A percentile compares a stretch with the other conserved stretches of the same genome.
Conservation (phyloP, 2,888 invertebrate species). For the Heliconius cydno region DNA sequence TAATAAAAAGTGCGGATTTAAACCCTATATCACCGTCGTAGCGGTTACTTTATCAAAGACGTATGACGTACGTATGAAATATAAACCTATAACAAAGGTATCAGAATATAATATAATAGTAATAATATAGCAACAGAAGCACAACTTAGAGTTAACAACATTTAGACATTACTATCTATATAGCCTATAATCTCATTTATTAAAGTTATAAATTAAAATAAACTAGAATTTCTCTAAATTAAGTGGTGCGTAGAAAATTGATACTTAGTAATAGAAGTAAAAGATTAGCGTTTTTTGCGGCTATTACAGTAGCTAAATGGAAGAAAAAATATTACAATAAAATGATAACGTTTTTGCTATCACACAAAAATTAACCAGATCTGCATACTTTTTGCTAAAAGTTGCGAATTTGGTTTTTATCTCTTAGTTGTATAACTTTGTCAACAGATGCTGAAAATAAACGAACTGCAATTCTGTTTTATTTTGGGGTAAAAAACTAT, state of each 20-base stretch:
- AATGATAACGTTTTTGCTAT: conserved; percentile 4
- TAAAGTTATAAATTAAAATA: not conserved
- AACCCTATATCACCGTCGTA: not conserved
- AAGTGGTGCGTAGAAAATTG: conserved; percentile 14
- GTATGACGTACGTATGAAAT: not conserved
- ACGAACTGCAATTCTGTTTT: not conserved
- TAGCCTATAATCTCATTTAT: not conserved
- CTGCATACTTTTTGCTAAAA: not conserved
- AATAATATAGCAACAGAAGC: not conserved
- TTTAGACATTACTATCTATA: not conserved
- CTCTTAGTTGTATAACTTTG: conserved; percentile 2
- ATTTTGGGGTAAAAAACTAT: not conserved
- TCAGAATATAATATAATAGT: not conserved
- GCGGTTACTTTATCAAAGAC: not conserved
- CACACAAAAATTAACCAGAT: not conserved
- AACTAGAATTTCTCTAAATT: not conserved
- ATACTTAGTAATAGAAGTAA: not conserved
- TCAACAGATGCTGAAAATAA: not conserved
- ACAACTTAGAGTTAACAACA: not conserved
- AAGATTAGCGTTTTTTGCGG: conserved; percentile 13
- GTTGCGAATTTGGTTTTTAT: not conserved
- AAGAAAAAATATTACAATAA: not conserved
- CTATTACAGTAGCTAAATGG: conserved; percentile 11
- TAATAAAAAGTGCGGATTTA: not conserved
- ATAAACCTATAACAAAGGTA: not conserved